phyloP scores from a whole-genome alignment of 2,888 invertebrate species.

The Lepetodrilus schrolli region DNA sequence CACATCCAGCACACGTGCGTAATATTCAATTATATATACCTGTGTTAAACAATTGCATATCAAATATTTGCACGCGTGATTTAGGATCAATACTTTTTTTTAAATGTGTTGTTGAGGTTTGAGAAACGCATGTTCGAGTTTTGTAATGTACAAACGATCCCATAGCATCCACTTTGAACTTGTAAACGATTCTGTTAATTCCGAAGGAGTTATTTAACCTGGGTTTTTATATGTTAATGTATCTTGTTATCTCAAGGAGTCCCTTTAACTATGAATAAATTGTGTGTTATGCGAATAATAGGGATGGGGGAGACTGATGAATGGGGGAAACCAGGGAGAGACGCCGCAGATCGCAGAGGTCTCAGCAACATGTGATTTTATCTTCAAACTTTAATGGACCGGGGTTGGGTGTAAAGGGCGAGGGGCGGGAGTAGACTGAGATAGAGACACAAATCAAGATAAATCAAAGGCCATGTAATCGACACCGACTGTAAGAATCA shows the following conservation, averaged over 20 bases:
- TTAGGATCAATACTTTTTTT: no score
- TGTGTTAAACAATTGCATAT: no score
- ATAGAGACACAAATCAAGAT: neutral
- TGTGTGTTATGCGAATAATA: neutral
- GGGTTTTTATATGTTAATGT: neutral
- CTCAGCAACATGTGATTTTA: conserved; percentile 1
- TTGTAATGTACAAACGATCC: no score
- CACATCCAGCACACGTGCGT: no score
- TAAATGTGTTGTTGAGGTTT: no score
- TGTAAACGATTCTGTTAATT: no score
- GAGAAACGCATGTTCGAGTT: no score
- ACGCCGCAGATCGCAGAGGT: neutral
- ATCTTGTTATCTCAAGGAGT: neutral
- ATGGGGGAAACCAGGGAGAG: neutral
- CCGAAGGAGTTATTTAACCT: neutral
- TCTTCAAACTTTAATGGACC: conserved; percentile 16
- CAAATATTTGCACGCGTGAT: no score
- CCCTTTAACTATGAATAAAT: neutral
- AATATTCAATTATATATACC: no score
- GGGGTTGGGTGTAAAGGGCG: neutral
- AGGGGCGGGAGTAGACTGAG: neutral
- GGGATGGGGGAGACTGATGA: neutral
- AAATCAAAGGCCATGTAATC: conserved; percentile 6
- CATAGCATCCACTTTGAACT: no score
- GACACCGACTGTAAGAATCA: neutral